These are phyloP conservation scores for Formicarius rufipectus DNA, from an alignment of 2,113 vertebrate genomes.

Conservation along the genomic window DNA sequence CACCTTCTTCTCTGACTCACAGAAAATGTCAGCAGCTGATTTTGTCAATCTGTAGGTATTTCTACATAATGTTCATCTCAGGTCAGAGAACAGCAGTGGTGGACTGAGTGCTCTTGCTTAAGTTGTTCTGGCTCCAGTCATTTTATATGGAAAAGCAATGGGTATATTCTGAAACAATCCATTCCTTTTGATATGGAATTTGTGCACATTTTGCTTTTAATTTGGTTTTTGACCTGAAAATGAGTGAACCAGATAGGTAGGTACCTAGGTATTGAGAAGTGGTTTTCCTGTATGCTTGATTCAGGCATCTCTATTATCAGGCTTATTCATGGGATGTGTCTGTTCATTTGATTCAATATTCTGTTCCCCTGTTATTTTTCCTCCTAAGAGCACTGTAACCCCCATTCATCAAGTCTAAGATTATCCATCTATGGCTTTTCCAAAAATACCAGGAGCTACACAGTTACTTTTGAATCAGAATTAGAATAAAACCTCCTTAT, in stretches of 20 bases:
- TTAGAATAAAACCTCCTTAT: constrained; percentile 46
- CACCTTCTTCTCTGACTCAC: neutral
- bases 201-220: neutral
- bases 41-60: neutral
- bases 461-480: constrained; percentile 43
- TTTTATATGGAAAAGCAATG: neutral
- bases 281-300: neutral
- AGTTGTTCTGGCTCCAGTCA: neutral
- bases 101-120: neutral
- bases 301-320: neutral
- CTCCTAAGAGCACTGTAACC: constrained; percentile 1
- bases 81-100: neutral
- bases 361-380: constrained; percentile 24
- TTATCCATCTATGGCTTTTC: constrained; percentile 31
- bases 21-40: neutral
- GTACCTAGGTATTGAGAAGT: neutral
- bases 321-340: constrained; percentile 10
- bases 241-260: neutral
- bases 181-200: neutral
- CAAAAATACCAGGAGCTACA: constrained; percentile 30
- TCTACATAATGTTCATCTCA: neutral
- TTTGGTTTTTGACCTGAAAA: neutral
- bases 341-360: constrained; percentile 13
- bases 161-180: neutral
- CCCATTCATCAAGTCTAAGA: constrained; percentile 31